Conservation (phyloP, 2,113 vertebrate genomes). For the Alouatta palliata region DNA sequence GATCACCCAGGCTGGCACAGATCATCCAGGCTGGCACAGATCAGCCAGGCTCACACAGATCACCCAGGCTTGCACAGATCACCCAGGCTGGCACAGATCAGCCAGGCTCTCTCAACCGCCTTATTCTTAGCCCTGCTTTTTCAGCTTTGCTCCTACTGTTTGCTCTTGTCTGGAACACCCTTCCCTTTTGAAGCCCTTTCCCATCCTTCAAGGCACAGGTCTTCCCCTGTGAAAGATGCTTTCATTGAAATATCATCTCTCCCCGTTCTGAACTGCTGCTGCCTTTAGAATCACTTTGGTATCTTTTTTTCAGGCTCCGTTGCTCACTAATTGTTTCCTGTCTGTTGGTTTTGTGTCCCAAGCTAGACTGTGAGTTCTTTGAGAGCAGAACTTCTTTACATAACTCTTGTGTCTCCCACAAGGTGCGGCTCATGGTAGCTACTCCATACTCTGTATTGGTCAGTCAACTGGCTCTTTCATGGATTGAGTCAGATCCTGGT, state of each 20-base stretch:
- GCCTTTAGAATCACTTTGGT: constrained; percentile 29
- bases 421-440: background rate
- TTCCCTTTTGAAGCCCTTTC: background rate
- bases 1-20: no score
- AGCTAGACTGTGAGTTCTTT: constrained; percentile 53
- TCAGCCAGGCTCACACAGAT: no score
- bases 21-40: no score
- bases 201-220: background rate
- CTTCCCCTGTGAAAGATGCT: background rate
- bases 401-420: background rate
- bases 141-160: fast-evolving
- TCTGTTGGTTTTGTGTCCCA: constrained; percentile 68
- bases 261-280: background rate
- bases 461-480: background rate
- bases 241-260: background rate
- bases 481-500: background rate
- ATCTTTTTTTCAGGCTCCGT: constrained; percentile 67
- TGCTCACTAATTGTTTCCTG: constrained; percentile 70
- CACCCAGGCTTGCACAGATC: no score
- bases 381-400: constrained; percentile 41
- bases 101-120: fast-evolving
- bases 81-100: no score
- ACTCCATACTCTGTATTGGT: background rate
- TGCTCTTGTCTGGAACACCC: background rate
- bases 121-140: background rate